Percentiles rank a stretch among this genome's conserved stretches.
phyloP scores from a whole-genome alignment of 2,113 vertebrate species.

The Etheostoma cragini region DNA sequence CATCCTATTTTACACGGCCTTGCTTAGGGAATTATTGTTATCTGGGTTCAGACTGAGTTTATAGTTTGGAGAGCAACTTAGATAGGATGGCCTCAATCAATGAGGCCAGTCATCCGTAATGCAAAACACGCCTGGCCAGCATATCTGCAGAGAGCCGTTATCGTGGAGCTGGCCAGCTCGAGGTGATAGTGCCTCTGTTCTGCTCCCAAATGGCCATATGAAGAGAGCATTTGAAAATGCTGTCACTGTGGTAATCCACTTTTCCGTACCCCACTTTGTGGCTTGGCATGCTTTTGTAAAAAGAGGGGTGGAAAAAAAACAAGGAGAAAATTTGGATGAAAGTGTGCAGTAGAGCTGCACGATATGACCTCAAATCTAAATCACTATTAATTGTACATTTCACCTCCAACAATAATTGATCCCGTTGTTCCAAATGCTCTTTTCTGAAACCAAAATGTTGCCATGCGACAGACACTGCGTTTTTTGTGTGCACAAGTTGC shows the following conservation, averaged over 20 bases:
- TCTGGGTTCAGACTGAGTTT: conserved; percentile 18
- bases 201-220: conserved; percentile 36
- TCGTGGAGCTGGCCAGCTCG: conserved; percentile 9
- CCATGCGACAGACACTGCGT: too few species aligned
- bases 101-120: conserved; percentile 15
- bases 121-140: conserved; percentile 15
- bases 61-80: conserved; percentile 29
- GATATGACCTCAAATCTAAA: too few species aligned
- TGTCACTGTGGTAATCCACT: conserved; percentile 74
- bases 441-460: too few species aligned
- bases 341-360: not conserved
- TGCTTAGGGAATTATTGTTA: conserved; percentile 31
- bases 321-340: conserved; percentile 10
- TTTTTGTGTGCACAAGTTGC: too few species aligned
- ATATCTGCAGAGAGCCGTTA: conserved; percentile 39
- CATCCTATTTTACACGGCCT: conserved; percentile 33
- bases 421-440: too few species aligned
- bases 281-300: conserved; percentile 41
- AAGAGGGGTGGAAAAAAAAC: not conserved
- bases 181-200: conserved; percentile 48
- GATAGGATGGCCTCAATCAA: conserved; percentile 35
- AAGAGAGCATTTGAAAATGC: conserved; percentile 69
- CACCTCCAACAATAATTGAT: too few species aligned
- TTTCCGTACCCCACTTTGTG: conserved; percentile 55
- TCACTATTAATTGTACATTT: too few species aligned